These are phyloP conservation scores for Parascotia fuliginaria DNA, from an alignment of 2,888 invertebrate genomes.

Conservation along the genomic window DNA sequence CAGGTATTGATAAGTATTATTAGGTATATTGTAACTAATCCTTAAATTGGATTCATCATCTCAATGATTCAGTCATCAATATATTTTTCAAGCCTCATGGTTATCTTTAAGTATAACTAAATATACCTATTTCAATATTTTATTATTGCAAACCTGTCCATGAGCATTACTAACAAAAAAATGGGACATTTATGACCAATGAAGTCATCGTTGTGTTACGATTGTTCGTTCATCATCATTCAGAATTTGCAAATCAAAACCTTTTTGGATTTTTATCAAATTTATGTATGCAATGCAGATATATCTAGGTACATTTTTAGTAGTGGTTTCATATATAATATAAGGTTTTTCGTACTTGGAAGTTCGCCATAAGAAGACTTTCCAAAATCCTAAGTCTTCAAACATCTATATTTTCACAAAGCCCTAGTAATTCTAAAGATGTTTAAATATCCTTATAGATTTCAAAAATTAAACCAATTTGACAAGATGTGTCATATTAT, in stretches of 20 bases:
- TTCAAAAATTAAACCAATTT: not conserved
- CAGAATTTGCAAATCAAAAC: conserved; percentile 22
- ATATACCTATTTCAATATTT: conserved; percentile 9
- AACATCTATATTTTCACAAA: not conserved
- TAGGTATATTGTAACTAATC: not conserved
- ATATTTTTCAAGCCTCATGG: not conserved
- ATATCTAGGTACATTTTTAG: not conserved
- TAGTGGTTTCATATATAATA: not conserved
- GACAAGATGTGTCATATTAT: not conserved
- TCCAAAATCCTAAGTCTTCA: not conserved
- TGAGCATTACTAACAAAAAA: conserved; percentile 40
- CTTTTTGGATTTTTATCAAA: not conserved
- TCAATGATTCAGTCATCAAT: not conserved
- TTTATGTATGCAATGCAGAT: too few species aligned
- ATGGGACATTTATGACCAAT: conserved; percentile 40
- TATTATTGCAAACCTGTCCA: conserved; percentile 27
- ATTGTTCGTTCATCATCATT: conserved; percentile 24
- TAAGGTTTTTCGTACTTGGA: not conserved
- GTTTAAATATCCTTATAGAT: too few species aligned
- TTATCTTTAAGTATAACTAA: not conserved
- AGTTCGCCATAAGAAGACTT: not conserved
- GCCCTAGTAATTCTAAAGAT: not conserved
- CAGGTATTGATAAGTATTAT: too few species aligned
- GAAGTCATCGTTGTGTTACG: conserved; percentile 43
- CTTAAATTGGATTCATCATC: not conserved